phyloP scores from a whole-genome alignment of 2,113 vertebrate species.

The Vulpes vulpes region DNA sequence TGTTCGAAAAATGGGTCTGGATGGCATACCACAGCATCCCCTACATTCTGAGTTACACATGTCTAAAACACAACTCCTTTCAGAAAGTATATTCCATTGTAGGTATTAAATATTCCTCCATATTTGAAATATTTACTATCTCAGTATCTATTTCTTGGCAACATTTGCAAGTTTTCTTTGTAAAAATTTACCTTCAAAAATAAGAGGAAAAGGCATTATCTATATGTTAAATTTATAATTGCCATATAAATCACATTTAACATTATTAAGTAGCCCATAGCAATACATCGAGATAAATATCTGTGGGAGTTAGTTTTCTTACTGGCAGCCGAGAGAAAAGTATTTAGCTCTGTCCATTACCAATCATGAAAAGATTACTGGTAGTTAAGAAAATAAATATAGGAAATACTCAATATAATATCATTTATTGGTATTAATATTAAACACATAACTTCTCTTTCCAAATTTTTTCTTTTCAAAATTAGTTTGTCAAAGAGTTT shows the following conservation, averaged over 20 bases:
- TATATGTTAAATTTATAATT: background rate
- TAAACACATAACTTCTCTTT: background rate
- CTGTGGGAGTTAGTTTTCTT: background rate
- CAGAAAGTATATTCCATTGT: background rate
- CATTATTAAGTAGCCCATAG: background rate
- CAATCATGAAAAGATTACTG: background rate
- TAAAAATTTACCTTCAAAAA: background rate
- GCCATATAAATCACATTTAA: background rate
- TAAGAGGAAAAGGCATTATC: background rate
- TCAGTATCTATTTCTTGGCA: background rate
- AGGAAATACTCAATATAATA: background rate
- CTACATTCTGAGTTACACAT: background rate
- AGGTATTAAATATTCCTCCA: background rate
- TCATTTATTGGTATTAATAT: background rate
- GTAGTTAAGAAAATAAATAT: constrained; percentile 1
- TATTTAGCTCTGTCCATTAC: background rate
- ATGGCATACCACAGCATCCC: background rate
- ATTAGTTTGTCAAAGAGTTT: background rate
- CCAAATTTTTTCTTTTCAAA: constrained; percentile 27
- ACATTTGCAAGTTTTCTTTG: background rate
- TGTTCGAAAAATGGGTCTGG: background rate
- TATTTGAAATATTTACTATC: background rate
- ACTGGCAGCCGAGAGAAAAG: background rate
- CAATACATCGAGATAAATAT: background rate
- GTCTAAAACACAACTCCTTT: background rate